Evolutionary conservation across 2,113 vertebrate species (phyloP).

Genomic region (Petrocephalus zakoni): DNA sequence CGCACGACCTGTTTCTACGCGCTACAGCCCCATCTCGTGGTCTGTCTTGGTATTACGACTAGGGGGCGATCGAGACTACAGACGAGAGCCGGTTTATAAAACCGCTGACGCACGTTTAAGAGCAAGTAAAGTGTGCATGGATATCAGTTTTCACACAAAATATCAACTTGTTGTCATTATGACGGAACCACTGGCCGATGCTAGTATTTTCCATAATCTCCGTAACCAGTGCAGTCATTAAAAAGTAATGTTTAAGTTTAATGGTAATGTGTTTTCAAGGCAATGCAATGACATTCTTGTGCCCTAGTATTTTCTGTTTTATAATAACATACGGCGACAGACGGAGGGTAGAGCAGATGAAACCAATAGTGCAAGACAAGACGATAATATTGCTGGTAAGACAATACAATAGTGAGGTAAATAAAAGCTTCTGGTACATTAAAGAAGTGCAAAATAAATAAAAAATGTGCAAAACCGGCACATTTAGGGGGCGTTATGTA

Average conservation of each 20-base stretch:
- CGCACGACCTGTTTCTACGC: neutral
- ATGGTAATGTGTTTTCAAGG: neutral
- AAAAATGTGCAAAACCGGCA: neutral
- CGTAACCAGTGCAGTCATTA: neutral
- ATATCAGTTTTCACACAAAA: neutral
- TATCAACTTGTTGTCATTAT: neutral
- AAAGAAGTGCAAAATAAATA: neutral
- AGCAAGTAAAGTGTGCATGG: neutral
- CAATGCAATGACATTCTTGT: neutral
- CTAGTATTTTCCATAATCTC: neutral
- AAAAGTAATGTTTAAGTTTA: neutral
- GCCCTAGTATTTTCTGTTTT: neutral
- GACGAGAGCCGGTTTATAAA: neutral
- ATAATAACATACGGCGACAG: neutral
- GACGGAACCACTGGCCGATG: neutral
- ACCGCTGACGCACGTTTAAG: neutral
- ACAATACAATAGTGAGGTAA: neutral
- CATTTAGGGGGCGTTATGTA: neutral
- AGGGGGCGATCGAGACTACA: neutral
- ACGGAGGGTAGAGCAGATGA: neutral
- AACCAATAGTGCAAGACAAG: neutral
- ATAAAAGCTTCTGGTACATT: neutral
- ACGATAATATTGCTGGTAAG: neutral
- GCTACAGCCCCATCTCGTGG: slow-evolving; percentile 11
- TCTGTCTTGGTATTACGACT: neutral